These are phyloP conservation scores for Habropoda laboriosa DNA, from an alignment of 1,140 invertebrate species.

Conservation along the genomic window DNA sequence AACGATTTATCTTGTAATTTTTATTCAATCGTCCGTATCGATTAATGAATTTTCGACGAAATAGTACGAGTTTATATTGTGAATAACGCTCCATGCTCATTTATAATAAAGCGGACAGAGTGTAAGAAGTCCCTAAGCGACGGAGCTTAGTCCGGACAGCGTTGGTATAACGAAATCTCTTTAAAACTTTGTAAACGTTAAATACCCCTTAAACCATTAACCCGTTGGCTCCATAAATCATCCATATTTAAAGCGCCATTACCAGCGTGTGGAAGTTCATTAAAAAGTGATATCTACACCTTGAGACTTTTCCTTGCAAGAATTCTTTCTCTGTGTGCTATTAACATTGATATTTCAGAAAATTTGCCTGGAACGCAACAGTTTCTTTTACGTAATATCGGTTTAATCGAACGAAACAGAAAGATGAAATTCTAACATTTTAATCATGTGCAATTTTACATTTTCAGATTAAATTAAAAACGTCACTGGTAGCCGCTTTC, in stretches of 20 bases:
- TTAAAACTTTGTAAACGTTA: constrained; percentile 21
- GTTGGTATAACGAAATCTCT: constrained; percentile 13
- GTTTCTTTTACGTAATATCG: too few relatives aligned
- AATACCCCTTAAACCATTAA: constrained; percentile 7
- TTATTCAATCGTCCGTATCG: neutral
- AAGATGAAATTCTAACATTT: neutral
- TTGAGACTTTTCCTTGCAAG: neutral
- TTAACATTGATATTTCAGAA: neutral
- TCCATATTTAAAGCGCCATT: constrained; percentile 10
- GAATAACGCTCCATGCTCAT: neutral
- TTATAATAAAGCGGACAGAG: neutral
- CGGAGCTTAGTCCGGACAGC: neutral
- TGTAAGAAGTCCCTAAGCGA: neutral
- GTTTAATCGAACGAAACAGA: neutral
- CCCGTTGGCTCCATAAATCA: constrained; percentile 2
- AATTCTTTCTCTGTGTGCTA: neutral
- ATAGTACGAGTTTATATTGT: neutral
- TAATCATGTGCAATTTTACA: neutral
- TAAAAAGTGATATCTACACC: neutral
- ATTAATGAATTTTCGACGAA: neutral
- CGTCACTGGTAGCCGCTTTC: constrained; percentile 1
- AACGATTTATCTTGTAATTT: too few relatives aligned
- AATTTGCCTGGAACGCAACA: neutral
- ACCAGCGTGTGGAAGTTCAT: neutral
- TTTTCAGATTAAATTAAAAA: constrained; percentile 8